phyloP scores from a whole-genome alignment of 2,797 vertebrate species.

The Syngnathus rostellatus region DNA sequence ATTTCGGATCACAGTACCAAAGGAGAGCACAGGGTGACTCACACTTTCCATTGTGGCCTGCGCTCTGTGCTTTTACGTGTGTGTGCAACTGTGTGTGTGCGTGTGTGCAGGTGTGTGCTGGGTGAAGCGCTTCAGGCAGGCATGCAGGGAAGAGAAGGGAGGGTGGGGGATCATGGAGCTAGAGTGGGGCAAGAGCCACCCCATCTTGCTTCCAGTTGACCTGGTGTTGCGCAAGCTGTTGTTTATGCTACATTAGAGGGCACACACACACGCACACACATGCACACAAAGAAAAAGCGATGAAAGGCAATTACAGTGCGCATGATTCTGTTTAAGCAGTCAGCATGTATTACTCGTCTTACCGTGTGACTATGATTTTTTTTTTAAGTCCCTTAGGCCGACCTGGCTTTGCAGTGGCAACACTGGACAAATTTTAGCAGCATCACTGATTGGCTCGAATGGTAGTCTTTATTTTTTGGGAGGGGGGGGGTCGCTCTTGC shows the following conservation, averaged over 20 bases:
- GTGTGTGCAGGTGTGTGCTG: conserved; percentile 12
- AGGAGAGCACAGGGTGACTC: conserved; percentile 64
- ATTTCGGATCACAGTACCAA: conserved; percentile 71
- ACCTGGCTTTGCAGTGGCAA: not conserved
- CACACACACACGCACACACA: conserved; percentile 4
- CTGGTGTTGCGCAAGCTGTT: conserved; percentile 24
- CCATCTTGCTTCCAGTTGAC: conserved; percentile 18
- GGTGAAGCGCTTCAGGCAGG: conserved; percentile 7
- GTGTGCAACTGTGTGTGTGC: conserved; percentile 18
- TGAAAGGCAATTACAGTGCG: conserved; percentile 26
- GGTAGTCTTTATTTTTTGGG: no score
- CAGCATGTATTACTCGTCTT: not conserved
- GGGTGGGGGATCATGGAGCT: conserved; percentile 1
- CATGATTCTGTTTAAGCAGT: not conserved
- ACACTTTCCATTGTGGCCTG: conserved; percentile 71
- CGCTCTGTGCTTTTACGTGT: conserved; percentile 31
- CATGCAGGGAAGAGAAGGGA: not conserved
- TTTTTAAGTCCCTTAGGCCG: not conserved
- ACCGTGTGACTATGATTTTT: not conserved
- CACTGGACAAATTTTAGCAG: not conserved
- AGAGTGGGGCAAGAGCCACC: conserved; percentile 28
- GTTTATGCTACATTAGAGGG: conserved; percentile 28
- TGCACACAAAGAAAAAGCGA: not conserved
- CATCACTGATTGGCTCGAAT: no score
- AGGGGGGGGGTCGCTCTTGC: no score